Conservation (phyloP, 2,113 vertebrate genomes). For the Indicator indicator region DNA sequence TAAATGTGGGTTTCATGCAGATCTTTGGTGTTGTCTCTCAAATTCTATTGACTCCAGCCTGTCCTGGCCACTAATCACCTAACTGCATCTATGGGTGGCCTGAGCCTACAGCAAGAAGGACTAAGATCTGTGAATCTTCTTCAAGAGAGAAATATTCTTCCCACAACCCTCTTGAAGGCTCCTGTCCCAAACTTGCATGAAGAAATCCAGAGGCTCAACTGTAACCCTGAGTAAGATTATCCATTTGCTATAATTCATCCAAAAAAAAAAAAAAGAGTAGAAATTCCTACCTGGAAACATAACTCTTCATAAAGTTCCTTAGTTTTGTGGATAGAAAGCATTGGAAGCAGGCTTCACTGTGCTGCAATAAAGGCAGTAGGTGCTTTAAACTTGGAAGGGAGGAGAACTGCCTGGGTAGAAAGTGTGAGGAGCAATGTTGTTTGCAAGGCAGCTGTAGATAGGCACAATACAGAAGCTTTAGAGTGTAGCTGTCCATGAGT, state of each 20-base stretch:
- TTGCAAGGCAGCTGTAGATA: neutral
- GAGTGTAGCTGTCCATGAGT: neutral
- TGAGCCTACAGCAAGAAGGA: conserved; percentile 90
- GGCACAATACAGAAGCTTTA: neutral
- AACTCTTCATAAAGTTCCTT: neutral
- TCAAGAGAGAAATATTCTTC: conserved; percentile 95
- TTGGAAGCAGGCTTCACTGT: neutral
- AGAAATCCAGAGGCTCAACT: conserved; percentile 94
- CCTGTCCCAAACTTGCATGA: conserved; percentile 91
- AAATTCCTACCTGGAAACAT: neutral
- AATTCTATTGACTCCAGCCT: conserved; percentile 67
- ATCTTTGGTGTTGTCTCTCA: conserved; percentile 12
- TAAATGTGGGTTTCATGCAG: neutral
- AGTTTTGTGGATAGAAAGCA: neutral
- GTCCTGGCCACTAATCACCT: conserved; percentile 83
- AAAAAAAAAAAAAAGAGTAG: neutral
- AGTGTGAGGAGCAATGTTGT: neutral
- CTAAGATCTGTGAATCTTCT: conserved; percentile 91
- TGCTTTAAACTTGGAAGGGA: neutral
- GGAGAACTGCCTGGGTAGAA: neutral
- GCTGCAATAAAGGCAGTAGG: neutral
- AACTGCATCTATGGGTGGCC: conserved; percentile 81
- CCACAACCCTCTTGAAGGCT: conserved; percentile 78
- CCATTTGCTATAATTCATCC: neutral
- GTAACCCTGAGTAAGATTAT: conserved; percentile 90